phyloP scores from a whole-genome alignment of 2,113 vertebrate species.

The Albula goreensis region DNA sequence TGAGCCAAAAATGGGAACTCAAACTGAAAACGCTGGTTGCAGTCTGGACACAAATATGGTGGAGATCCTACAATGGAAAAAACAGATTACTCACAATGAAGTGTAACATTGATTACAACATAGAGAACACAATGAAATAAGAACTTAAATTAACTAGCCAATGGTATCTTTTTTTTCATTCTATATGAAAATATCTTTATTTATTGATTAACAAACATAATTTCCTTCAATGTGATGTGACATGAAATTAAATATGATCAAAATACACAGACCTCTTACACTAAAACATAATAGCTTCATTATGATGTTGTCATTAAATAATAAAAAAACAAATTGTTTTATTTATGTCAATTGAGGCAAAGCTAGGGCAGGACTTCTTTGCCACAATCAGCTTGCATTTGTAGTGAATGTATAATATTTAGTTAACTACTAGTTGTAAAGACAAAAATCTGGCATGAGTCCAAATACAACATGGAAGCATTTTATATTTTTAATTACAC shows the following conservation, averaged over 20 bases:
- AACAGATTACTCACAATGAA: conserved; percentile 15
- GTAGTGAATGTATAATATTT: neutral
- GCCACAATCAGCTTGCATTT: neutral
- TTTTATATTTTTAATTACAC: conserved; percentile 1
- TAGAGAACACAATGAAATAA: neutral
- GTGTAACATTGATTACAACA: neutral
- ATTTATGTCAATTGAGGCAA: neutral
- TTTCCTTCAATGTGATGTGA: too few relatives aligned
- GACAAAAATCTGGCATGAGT: neutral
- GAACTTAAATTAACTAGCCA: too few relatives aligned
- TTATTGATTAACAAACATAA: too few relatives aligned
- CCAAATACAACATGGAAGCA: neutral
- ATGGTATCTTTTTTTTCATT: neutral
- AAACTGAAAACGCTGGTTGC: conserved; percentile 93
- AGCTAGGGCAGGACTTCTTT: neutral
- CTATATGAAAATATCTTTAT: too few relatives aligned
- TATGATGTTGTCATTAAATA: neutral
- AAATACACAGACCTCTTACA: too few relatives aligned
- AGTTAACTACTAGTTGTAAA: neutral
- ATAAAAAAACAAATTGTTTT: neutral
- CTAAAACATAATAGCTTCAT: neutral
- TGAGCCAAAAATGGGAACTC: conserved; percentile 92
- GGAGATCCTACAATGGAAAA: conserved; percentile 69
- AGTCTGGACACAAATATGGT: conserved; percentile 85
- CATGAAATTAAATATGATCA: too few relatives aligned